These are phyloP conservation scores for Oreochromis spilurus DNA, from an alignment of 2,113 vertebrate genomes.

Conservation along the genomic window DNA sequence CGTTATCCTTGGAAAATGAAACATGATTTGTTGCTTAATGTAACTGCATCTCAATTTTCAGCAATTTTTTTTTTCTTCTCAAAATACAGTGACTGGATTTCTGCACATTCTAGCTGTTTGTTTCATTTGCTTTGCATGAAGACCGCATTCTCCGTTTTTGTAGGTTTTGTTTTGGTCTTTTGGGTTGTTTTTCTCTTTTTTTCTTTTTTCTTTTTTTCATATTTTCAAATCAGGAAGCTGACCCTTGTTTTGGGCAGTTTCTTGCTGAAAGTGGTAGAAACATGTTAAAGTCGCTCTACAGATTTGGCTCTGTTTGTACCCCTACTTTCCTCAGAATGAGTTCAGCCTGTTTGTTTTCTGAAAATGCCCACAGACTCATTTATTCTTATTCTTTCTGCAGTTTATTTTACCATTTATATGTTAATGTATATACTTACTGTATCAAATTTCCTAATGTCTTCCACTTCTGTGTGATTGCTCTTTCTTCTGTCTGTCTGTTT, in stretches of 20 bases:
- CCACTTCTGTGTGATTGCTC: slow-evolving; percentile 41
- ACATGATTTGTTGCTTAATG: slow-evolving; percentile 76
- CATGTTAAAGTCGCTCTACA: slow-evolving; percentile 34
- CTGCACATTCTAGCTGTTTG: slow-evolving; percentile 39
- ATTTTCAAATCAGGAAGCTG: slow-evolving; percentile 80
- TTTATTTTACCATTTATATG: slow-evolving; percentile 78
- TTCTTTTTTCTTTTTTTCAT: slow-evolving; percentile 55
- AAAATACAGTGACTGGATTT: slow-evolving; percentile 71
- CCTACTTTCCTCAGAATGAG: neutral
- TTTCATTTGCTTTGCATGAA: slow-evolving; percentile 59
- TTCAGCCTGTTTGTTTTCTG: slow-evolving; percentile 40
- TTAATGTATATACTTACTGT: slow-evolving; percentile 1
- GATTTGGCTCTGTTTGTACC: slow-evolving; percentile 41
- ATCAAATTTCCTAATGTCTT: slow-evolving; percentile 41
- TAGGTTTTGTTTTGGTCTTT: slow-evolving; percentile 56
- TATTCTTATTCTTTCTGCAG: slow-evolving; percentile 78
- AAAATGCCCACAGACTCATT: slow-evolving; percentile 62
- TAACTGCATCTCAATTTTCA: slow-evolving; percentile 92
- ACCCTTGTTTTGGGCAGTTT: slow-evolving; percentile 73
- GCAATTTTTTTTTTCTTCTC: slow-evolving; percentile 60
- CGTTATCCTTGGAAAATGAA: slow-evolving; percentile 75
- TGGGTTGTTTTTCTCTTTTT: slow-evolving; percentile 52
- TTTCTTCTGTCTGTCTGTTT: slow-evolving; percentile 30
- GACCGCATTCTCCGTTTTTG: slow-evolving; percentile 37
- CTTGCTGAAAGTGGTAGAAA: slow-evolving; percentile 59